Percentiles rank a stretch among this genome's conserved stretches.
Evolutionary conservation across 2,113 vertebrate genomes (phyloP).

Genomic region (Scalopus aquaticus): DNA sequence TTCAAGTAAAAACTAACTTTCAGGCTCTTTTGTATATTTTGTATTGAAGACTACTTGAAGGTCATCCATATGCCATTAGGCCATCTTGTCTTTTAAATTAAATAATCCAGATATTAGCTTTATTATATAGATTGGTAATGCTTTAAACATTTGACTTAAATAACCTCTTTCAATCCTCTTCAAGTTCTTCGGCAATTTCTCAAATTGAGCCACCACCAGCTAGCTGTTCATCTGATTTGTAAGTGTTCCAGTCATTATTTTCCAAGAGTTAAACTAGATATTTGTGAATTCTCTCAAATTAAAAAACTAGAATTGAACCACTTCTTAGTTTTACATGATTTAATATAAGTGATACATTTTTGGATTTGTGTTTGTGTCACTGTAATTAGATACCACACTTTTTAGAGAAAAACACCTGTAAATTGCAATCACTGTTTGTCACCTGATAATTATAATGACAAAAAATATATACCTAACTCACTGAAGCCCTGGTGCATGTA

Average conservation of each 20-base stretch:
- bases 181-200: neutral
- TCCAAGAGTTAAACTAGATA: neutral
- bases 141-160: conserved; percentile 23
- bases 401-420: neutral
- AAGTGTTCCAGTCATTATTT: neutral
- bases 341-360: neutral
- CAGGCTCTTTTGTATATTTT: conserved; percentile 20
- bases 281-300: neutral
- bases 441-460: neutral
- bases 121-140: conserved; percentile 28
- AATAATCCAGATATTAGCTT: conserved; percentile 42
- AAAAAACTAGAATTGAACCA: neutral
- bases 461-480: neutral
- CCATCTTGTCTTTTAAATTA: conserved; percentile 54
- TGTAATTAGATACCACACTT: neutral
- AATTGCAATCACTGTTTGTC: neutral
- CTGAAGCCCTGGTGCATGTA: neutral
- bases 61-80: conserved; percentile 52
- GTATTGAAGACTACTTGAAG: conserved; percentile 57
- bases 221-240: neutral
- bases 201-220: neutral
- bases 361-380: neutral
- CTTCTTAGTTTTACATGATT: neutral
- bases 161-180: neutral
- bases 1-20: conserved; percentile 55